phyloP scores from a whole-genome alignment of 2,888 invertebrate genomes.

The Luperina testacea region DNA sequence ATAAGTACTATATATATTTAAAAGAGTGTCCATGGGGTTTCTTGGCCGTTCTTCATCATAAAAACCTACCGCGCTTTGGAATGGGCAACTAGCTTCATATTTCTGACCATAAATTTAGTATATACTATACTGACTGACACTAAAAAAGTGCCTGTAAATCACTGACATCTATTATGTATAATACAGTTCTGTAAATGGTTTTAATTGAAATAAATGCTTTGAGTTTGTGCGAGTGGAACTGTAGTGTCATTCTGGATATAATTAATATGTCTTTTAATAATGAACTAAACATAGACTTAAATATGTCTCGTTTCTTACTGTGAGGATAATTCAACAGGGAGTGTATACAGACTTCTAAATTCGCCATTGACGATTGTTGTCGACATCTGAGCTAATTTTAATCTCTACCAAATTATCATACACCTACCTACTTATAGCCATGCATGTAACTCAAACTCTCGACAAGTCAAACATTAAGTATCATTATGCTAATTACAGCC shows the following conservation, averaged over 20 bases:
- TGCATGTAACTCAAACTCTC: conserved; percentile 2
- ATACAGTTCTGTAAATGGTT: neutral
- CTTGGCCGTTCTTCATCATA: neutral
- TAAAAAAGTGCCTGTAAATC: neutral
- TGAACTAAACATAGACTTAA: neutral
- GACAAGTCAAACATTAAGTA: conserved; percentile 4
- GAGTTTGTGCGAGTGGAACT: neutral
- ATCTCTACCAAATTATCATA: neutral
- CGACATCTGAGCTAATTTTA: neutral
- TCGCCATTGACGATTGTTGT: neutral
- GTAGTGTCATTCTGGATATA: neutral
- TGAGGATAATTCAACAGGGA: too few relatives aligned
- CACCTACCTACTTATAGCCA: neutral
- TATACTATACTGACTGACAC: neutral
- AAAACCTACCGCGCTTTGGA: neutral
- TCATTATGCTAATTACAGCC: conserved; percentile 31
- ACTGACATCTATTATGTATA: too few relatives aligned
- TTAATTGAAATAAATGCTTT: neutral
- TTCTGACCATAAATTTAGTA: neutral
- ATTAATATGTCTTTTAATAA: neutral
- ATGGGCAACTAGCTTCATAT: neutral
- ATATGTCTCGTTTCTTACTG: neutral
- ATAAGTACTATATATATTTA: neutral
- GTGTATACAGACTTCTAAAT: neutral
- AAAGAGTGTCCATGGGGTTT: neutral